Conservation (phyloP, 2,888 invertebrate genomes). For the Pseudococcus viburni region DNA sequence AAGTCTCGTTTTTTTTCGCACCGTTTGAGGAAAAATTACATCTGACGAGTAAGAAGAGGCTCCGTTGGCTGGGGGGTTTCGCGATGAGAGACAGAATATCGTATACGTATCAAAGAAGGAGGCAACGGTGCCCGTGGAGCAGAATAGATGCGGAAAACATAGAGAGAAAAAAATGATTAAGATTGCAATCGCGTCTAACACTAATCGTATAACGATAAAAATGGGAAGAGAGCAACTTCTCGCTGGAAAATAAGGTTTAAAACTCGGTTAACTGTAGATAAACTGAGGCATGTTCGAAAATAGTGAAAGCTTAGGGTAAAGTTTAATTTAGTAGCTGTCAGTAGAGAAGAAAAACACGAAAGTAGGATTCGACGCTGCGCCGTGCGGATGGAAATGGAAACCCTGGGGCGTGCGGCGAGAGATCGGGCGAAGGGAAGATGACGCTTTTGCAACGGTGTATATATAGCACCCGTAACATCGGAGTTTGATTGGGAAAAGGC, state of each 20-base stretch:
- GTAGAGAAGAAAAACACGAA: constrained; percentile 64
- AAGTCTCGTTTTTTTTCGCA: neutral
- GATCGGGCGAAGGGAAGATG: constrained; percentile 46
- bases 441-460: constrained; percentile 63
- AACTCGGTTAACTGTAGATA: constrained; percentile 65
- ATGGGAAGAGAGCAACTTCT: constrained; percentile 58
- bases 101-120: too few relatives aligned
- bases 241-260: constrained; percentile 63
- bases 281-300: constrained; percentile 65
- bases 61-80: neutral
- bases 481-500: constrained; percentile 64
- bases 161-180: constrained; percentile 57
- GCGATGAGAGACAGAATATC: neutral
- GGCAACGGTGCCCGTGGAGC: neutral
- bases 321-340: constrained; percentile 66
- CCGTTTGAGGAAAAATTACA: neutral
- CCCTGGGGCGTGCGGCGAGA: neutral
- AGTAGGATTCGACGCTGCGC: constrained; percentile 60
- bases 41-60: neutral
- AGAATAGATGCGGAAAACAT: neutral
- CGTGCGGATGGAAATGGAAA: neutral
- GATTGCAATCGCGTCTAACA: constrained; percentile 65
- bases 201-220: constrained; percentile 66
- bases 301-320: constrained; percentile 66
- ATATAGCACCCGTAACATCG: constrained; percentile 61